Evolutionary conservation across 1,140 invertebrate genomes (phyloP), one percentile per base, ranked within the genome.

Genomic region (Drosophila simulans): DNA sequence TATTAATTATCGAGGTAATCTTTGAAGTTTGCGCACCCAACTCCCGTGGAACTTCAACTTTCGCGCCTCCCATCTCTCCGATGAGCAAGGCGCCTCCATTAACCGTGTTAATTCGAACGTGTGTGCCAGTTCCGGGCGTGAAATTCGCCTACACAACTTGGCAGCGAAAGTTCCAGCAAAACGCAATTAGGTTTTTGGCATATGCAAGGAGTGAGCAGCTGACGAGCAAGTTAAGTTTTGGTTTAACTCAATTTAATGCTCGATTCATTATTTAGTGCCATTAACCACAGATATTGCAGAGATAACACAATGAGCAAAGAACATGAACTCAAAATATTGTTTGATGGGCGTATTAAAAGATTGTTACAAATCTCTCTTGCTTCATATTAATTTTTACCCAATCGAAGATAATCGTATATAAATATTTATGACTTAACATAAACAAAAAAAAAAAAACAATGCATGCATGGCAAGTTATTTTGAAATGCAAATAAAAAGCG

Each of bases 1-100:
- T 88, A 88, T 88, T 88, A 89, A 89, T 88, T 88, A 80, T 89
- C 80, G 69, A 59, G 57, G 68, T 88, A 88, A 88, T 88, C 84
- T 88, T 88, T 83, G 76, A 89, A 88, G 80, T 89, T 51, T 84
- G 48, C 34, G 68, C n/a, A 11, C 22, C 25, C 34, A 66, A 45
- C 43, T 65, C 42, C 53, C 17, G 64, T 35, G 22, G 46, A 68
- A 69, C 60, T 37, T 34, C 22, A 69, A 70, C 66, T 49, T 70
- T 70, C 40, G 15, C 22, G 65, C 40, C 58, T 11, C 20, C 27
- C 31, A 25, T 25, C 52, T 10, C 48, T 45, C 35, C 22, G 15
- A 65, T 45, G 31, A 10, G 52, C 55, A 48, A 35, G 65, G 58
- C 59, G 56, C 76, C 60, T 56, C 78, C 60, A 77, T 86, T 86